Percentiles rank a stretch among this genome's conserved stretches.
Evolutionary conservation across 2,113 vertebrate genomes (phyloP).

Genomic region (Cromileptes altivelis): DNA sequence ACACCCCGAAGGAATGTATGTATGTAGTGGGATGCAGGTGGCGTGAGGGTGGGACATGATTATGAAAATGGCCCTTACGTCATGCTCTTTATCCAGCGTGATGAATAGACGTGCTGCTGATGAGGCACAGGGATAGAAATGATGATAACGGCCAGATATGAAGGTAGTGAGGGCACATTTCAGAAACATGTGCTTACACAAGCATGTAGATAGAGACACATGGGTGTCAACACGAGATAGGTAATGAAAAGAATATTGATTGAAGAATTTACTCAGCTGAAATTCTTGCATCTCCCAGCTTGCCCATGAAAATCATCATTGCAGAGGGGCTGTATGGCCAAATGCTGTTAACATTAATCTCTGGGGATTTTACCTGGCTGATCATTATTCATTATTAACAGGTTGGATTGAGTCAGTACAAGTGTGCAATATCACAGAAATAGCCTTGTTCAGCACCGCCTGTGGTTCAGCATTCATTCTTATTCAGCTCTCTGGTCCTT

Average conservation of each 20-base stretch:
- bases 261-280: constrained; percentile 62
- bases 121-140: constrained; percentile 43
- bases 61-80: constrained; percentile 62
- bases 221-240: constrained; percentile 40
- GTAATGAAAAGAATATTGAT: constrained; percentile 80
- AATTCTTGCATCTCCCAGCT: constrained; percentile 43
- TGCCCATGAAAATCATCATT: constrained; percentile 69
- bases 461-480: constrained; percentile 11
- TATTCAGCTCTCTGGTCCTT: constrained; percentile 21
- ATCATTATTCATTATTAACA: constrained; percentile 72
- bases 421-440: constrained; percentile 35
- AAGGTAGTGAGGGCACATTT: constrained; percentile 7
- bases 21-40: neutral
- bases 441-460: constrained; percentile 27
- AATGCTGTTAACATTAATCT: constrained; percentile 69
- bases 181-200: constrained; percentile 26
- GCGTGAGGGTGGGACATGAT: constrained; percentile 41
- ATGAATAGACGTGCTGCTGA: constrained; percentile 46
- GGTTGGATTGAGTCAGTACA: constrained; percentile 52
- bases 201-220: neutral
- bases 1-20: constrained; percentile 24
- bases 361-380: constrained; percentile 49
- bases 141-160: constrained; percentile 42
- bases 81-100: constrained; percentile 24
- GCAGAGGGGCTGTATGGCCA: constrained; percentile 42